Evolutionary conservation across 2,113 vertebrate species (phyloP).

Genomic region (Dromiciops gliroides): DNA sequence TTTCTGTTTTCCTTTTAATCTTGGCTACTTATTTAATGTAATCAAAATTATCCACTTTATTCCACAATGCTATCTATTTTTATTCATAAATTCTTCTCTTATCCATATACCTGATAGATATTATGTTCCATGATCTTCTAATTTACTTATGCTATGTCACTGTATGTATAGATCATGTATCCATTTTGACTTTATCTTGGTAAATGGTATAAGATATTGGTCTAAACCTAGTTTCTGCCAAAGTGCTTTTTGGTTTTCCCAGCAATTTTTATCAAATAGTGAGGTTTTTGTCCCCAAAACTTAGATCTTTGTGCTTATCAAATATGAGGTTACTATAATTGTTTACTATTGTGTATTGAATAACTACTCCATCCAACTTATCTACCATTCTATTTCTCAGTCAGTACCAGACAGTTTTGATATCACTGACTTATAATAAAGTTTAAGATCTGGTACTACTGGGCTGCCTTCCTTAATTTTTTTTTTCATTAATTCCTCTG

Average conservation of each 20-base stretch:
- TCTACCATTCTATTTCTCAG: not conserved
- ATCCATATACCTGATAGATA: not conserved
- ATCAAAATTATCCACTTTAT: not conserved
- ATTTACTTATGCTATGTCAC: not conserved
- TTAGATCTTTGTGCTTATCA: not conserved
- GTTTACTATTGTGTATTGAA: not conserved
- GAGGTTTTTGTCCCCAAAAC: not conserved
- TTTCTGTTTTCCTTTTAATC: not conserved
- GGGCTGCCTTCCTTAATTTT: not conserved
- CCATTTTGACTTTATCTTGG: not conserved
- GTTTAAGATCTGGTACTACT: not conserved
- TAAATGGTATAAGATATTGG: not conserved
- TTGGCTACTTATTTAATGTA: not conserved
- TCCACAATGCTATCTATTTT: not conserved
- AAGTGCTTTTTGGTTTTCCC: not conserved
- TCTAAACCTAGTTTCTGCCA: not conserved
- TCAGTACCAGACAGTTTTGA: not conserved
- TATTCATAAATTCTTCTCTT: not conserved
- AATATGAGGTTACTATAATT: not conserved
- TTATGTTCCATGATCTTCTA: not conserved
- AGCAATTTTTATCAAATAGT: not conserved
- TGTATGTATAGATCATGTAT: not conserved
- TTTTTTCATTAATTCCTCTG: not conserved
- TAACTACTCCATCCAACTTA: not conserved
- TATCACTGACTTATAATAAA: not conserved